phyloP scores from a whole-genome alignment of 2,888 invertebrate genomes.

The Drosophila kuntzei region DNA sequence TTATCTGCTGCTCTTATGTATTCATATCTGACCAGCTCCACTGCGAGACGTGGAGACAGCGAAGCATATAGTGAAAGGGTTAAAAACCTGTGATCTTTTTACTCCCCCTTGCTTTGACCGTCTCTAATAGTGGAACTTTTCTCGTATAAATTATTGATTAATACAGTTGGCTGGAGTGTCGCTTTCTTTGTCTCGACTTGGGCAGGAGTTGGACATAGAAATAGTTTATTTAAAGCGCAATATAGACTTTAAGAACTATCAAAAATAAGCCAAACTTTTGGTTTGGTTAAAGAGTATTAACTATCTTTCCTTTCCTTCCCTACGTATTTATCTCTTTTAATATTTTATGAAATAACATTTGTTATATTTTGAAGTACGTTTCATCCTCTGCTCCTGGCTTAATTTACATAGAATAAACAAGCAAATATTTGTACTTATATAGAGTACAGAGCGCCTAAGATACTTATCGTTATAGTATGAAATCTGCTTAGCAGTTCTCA shows the following conservation, averaged over 20 bases:
- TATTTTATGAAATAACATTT: background rate
- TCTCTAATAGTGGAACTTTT: conserved; percentile 55
- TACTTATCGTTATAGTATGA: conserved; percentile 35
- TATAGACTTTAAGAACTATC: conserved; percentile 28
- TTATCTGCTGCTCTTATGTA: conserved; percentile 54
- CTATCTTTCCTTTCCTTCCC: too few relatives aligned
- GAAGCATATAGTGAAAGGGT: conserved; percentile 73
- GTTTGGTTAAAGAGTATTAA: background rate
- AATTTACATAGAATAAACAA: conserved; percentile 19
- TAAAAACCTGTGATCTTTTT: conserved; percentile 75
- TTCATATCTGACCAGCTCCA: conserved; percentile 43
- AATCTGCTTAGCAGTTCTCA: conserved; percentile 30
- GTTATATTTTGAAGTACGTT: background rate
- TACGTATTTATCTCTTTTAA: background rate
- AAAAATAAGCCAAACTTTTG: background rate
- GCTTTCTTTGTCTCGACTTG: conserved; percentile 39
- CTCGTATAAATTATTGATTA: conserved; percentile 74
- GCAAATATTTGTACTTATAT: conserved; percentile 29
- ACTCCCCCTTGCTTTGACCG: conserved; percentile 5
- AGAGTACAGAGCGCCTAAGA: conserved; percentile 20
- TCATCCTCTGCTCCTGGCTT: conserved; percentile 4
- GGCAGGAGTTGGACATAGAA: background rate
- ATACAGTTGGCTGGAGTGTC: conserved; percentile 49
- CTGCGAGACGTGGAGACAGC: conserved; percentile 16
- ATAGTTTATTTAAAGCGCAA: conserved; percentile 43